Evolutionary conservation across 2,888 invertebrate genomes (phyloP).

Genomic region (Ommatoiulus sabulosus): DNA sequence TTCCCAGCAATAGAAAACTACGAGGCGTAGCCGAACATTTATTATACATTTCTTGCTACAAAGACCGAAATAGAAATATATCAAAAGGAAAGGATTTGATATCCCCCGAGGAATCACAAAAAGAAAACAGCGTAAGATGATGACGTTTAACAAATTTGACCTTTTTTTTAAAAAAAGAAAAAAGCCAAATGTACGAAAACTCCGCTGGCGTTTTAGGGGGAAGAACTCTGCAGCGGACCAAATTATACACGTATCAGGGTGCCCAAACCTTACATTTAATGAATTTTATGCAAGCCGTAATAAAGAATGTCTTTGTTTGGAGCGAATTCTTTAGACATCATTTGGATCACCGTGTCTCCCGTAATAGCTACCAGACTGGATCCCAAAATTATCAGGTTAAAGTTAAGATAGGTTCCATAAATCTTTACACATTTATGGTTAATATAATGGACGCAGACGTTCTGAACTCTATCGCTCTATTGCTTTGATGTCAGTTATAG

Average conservation of each 20-base stretch:
- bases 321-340: too few species aligned
- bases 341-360: too few species aligned
- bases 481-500: too few species aligned
- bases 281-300: too few species aligned
- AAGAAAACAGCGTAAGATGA: conserved; percentile 27
- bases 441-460: too few species aligned
- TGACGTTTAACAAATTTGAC: conserved; percentile 34
- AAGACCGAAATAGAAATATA: conserved; percentile 34
- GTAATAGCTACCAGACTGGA: too few species aligned
- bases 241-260: background rate
- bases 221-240: background rate
- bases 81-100: conserved; percentile 31
- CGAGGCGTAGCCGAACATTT: conserved; percentile 28
- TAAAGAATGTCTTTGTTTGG: too few species aligned
- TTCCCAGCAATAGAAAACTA: conserved; percentile 21
- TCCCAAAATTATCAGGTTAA: too few species aligned
- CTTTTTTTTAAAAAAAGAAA: background rate
- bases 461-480: too few species aligned
- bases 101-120: conserved; percentile 15
- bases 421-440: too few species aligned
- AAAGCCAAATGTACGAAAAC: background rate
- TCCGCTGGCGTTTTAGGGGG: background rate
- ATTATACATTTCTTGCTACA: conserved; percentile 4
- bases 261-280: background rate
- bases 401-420: too few species aligned